These are phyloP conservation scores for Helogale parvula DNA, from an alignment of 2,113 vertebrate species.

Conservation along the genomic window DNA sequence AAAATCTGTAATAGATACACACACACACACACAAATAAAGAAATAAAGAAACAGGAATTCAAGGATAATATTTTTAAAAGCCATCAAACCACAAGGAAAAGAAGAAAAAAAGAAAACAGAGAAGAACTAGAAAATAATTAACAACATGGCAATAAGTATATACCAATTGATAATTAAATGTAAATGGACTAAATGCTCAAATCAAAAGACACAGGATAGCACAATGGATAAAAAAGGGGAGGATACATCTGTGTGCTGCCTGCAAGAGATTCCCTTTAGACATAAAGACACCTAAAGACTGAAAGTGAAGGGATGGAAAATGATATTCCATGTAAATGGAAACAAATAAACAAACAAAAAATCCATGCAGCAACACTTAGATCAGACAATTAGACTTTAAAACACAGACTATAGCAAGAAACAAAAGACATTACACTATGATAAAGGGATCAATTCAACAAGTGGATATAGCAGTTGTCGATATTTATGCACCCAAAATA, in stretches of 20 bases:
- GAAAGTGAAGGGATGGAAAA: not conserved
- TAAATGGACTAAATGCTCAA: not conserved
- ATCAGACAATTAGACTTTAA: not conserved
- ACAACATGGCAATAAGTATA: not conserved
- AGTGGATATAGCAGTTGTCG: not conserved
- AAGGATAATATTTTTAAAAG: not conserved
- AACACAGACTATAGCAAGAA: not conserved
- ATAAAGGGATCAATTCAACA: not conserved
- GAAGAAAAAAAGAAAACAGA: not conserved
- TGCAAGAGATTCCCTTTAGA: not conserved
- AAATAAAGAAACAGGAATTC: not conserved
- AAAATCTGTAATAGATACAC: not conserved
- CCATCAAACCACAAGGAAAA: not conserved
- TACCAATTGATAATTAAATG: not conserved
- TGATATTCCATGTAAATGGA: not conserved
- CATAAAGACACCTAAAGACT: not conserved
- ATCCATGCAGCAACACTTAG: not conserved
- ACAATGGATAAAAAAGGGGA: not conserved
- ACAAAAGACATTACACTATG: not conserved
- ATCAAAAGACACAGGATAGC: not conserved
- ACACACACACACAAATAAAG: no score
- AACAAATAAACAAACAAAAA: not conserved
- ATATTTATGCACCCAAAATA: not conserved
- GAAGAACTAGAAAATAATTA: not conserved
- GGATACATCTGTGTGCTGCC: not conserved